Percentiles rank a stretch among this genome's conserved stretches.
These are phyloP conservation scores for Heliconius charithonia DNA, from an alignment of 2,888 invertebrate species.

Conservation along the genomic window DNA sequence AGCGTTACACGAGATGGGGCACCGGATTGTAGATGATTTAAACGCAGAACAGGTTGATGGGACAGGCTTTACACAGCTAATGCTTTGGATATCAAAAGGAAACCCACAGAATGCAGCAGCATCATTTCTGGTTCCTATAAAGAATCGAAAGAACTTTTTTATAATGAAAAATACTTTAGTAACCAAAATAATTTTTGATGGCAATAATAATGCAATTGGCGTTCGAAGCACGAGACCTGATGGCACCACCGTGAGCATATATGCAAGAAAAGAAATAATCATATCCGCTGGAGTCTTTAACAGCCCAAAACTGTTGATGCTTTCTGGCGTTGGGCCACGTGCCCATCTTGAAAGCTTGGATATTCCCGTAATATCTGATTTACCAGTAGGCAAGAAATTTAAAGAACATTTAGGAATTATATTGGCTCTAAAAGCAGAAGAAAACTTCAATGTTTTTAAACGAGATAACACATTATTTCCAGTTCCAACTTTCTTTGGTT, in stretches of 20 bases:
- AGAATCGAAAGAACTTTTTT: constrained; percentile 59
- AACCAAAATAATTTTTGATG: constrained; percentile 76
- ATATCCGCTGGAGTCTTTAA: constrained; percentile 74
- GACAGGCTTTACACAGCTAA: constrained; percentile 72
- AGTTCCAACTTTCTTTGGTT: constrained; percentile 50
- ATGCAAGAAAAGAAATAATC: constrained; percentile 72
- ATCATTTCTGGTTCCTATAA: constrained; percentile 68
- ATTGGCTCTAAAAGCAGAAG: constrained; percentile 52
- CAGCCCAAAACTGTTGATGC: constrained; percentile 74
- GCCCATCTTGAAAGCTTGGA: constrained; percentile 59
- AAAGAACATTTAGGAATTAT: constrained; percentile 70
- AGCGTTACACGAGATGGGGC: constrained; percentile 72
- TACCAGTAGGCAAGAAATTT: constrained; percentile 72
- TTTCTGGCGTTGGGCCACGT: constrained; percentile 77
- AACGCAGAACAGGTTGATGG: constrained; percentile 60
- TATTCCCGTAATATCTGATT: constrained; percentile 64
- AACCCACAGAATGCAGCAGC: constrained; percentile 75
- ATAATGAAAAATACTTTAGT: constrained; percentile 74
- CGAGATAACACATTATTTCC: constrained; percentile 55
- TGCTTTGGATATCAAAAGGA: constrained; percentile 71
- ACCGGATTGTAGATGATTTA: constrained; percentile 57
- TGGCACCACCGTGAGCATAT: constrained; percentile 52
- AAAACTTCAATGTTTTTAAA: constrained; percentile 57
- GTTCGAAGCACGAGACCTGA: constrained; percentile 62
- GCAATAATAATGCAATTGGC: constrained; percentile 68